Conservation (phyloP, 2,113 vertebrate genomes). For the Myocastor coypus region DNA sequence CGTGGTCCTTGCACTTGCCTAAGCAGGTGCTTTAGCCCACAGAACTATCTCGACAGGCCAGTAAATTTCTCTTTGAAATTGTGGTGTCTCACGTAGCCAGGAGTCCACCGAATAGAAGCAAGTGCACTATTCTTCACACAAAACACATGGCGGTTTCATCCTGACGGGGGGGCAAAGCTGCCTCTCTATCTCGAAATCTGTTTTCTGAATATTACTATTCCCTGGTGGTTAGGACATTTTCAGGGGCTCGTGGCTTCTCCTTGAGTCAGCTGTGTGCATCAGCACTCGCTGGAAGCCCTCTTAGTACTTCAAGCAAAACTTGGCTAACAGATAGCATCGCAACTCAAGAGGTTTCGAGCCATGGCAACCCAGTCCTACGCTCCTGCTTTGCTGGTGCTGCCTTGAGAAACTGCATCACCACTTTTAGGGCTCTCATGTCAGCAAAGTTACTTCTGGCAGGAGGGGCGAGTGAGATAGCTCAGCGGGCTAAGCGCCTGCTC, state of each 20-base stretch:
- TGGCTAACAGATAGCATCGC: no score
- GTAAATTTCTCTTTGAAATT: neutral
- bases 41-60: neutral
- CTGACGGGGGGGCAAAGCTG: neutral
- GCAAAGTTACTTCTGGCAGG: neutral
- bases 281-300: no score
- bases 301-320: fast-evolving
- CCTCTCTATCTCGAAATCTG: fast-evolving
- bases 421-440: no score
- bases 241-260: fast-evolving
- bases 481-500: no score
- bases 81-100: neutral
- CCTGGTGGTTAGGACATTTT: neutral
- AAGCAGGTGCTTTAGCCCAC: no score
- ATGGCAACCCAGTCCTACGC: neutral
- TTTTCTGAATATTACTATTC: fast-evolving
- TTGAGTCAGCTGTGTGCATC: fast-evolving
- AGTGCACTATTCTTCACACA: no score
- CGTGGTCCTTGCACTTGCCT: no score
- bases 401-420: fast-evolving
- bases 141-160: no score
- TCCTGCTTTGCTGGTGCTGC: neutral
- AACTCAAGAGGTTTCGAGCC: fast-evolving
- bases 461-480: no score
- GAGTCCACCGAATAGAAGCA: neutral